Percentiles rank a stretch among this genome's conserved stretches.
phyloP scores from a whole-genome alignment of 1,140 invertebrate species.

The Tetranychus cinnabarinus region DNA sequence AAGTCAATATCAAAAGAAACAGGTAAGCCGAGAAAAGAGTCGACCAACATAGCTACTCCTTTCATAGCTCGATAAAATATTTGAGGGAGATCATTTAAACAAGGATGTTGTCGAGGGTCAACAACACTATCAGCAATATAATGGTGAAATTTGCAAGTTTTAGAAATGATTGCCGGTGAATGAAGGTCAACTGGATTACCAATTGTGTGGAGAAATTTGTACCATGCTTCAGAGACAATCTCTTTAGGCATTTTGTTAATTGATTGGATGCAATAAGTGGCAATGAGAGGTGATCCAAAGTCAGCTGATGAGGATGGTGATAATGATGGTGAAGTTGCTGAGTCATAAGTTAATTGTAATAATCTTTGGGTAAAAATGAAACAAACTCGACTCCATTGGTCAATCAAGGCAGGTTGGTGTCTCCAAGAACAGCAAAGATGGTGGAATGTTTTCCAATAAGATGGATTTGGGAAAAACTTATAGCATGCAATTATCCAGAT shows the following conservation, averaged over 20 bases:
- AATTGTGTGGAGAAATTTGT: slow-evolving; percentile 66
- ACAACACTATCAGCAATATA: slow-evolving; percentile 26
- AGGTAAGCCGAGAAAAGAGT: slow-evolving; percentile 58
- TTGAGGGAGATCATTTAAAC: slow-evolving; percentile 52
- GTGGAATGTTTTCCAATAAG: slow-evolving; percentile 80
- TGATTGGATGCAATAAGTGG: neutral
- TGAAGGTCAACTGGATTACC: slow-evolving; percentile 83
- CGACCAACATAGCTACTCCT: slow-evolving; percentile 71
- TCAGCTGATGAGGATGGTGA: neutral
- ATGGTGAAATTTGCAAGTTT: slow-evolving; percentile 53
- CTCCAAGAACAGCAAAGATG: slow-evolving; percentile 78
- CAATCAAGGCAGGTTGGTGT: slow-evolving; percentile 66
- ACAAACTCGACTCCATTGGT: slow-evolving; percentile 87
- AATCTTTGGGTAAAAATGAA: slow-evolving; percentile 58
- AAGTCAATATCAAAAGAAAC: neutral
- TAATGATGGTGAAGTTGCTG: neutral
- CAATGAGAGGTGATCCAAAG: neutral
- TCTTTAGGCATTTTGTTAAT: slow-evolving; percentile 55
- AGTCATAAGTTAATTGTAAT: slow-evolving; percentile 20
- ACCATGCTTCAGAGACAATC: slow-evolving; percentile 78
- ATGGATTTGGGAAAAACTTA: slow-evolving; percentile 69
- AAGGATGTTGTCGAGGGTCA: slow-evolving; percentile 76
- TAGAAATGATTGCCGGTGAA: slow-evolving; percentile 55
- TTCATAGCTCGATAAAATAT: slow-evolving; percentile 85
- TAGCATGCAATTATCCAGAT: slow-evolving; percentile 80